A percentile compares a stretch with the other conserved stretches of the same genome.
Conservation (phyloP, 2,888 invertebrate species). For the Lepidocyrtinus sp. region DNA sequence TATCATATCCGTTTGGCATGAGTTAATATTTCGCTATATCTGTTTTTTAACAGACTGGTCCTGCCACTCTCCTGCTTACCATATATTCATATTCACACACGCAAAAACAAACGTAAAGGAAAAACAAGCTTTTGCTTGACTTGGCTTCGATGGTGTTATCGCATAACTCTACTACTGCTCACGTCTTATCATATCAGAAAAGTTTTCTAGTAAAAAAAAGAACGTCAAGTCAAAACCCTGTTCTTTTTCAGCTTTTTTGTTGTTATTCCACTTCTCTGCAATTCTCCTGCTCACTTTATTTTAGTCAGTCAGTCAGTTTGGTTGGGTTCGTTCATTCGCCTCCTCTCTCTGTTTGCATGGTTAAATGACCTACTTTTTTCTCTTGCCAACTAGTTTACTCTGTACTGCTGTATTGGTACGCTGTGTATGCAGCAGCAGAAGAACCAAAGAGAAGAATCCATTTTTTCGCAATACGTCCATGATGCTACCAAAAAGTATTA, state of each 20-base stretch:
- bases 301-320: conserved; percentile 45
- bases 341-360: conserved; percentile 27
- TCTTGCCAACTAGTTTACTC: conserved; percentile 48
- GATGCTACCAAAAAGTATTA: too few species aligned
- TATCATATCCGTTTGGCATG: neutral
- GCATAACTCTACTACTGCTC: neutral
- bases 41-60: neutral
- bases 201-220: neutral
- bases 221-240: conserved; percentile 35
- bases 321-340: neutral
- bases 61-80: neutral
- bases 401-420: too few species aligned
- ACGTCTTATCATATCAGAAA: neutral
- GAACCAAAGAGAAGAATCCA: too few species aligned
- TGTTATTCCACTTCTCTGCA: conserved; percentile 11
- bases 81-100: neutral
- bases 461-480: neutral
- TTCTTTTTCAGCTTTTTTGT: conserved; percentile 30
- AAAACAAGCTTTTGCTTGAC: neutral
- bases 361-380: conserved; percentile 58
- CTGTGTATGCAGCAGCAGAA: too few species aligned
- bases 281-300: conserved; percentile 42
- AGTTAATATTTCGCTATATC: neutral
- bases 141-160: neutral
- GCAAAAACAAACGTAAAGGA: neutral